Conservation (phyloP, 2,888 invertebrate species). For the Tipula confusa region DNA sequence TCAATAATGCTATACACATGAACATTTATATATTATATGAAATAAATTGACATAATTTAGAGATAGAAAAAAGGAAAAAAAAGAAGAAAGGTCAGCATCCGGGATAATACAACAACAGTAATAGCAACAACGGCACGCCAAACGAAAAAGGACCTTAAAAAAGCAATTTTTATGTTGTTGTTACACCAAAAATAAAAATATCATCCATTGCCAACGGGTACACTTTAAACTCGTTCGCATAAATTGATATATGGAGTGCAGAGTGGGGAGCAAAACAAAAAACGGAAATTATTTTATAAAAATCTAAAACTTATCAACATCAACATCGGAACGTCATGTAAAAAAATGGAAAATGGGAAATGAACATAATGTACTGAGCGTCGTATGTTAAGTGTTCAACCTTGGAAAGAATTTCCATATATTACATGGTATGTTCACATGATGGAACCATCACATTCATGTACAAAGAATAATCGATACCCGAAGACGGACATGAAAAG, state of each 20-base stretch:
- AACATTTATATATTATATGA: neutral
- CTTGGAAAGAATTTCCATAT: too few species aligned
- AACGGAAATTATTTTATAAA: neutral
- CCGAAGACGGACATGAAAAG: too few species aligned
- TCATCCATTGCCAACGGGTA: neutral
- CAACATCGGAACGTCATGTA: neutral
- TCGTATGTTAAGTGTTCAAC: too few species aligned
- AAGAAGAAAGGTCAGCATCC: neutral
- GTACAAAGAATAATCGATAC: too few species aligned
- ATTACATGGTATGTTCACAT: too few species aligned
- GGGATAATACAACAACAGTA: neutral
- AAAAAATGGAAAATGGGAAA: neutral
- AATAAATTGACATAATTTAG: neutral
- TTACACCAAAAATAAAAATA: neutral
- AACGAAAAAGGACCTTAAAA: neutral
- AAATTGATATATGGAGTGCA: neutral
- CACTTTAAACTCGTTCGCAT: neutral
- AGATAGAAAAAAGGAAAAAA: neutral
- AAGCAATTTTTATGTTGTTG: neutral
- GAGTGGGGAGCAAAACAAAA: neutral
- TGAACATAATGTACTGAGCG: too few species aligned
- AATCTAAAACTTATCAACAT: neutral
- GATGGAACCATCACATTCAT: too few species aligned
- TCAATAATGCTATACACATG: neutral
- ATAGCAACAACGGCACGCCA: neutral